phyloP scores from a whole-genome alignment of 1,140 invertebrate genomes.

The Pseudomyrmex dendroicus region DNA sequence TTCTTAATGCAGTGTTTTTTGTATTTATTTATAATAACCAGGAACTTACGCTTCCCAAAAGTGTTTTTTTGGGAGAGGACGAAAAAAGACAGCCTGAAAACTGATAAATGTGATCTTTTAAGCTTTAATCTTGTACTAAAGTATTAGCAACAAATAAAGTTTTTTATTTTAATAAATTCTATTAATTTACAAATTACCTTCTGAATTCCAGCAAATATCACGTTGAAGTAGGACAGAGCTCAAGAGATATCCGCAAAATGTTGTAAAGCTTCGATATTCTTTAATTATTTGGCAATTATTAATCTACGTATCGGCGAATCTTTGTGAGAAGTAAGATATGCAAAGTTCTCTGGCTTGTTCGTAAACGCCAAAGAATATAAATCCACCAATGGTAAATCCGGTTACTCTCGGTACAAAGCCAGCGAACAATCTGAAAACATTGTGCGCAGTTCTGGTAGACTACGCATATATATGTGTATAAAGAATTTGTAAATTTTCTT shows the following conservation, averaged over 20 bases:
- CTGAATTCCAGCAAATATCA: not conserved
- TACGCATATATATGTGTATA: not conserved
- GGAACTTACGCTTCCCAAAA: not conserved
- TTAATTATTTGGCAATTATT: conserved; percentile 25
- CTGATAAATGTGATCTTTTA: not conserved
- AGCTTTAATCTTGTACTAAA: not conserved
- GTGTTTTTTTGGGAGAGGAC: not conserved
- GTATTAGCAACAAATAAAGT: conserved; percentile 9
- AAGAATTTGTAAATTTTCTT: conserved; percentile 7
- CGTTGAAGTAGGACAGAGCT: not conserved
- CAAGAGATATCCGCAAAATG: conserved; percentile 16
- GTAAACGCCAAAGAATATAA: conserved; percentile 98
- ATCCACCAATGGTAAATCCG: conserved; percentile 96
- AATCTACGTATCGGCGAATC: not conserved
- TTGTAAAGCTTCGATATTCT: not conserved
- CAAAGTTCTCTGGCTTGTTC: conserved; percentile 86
- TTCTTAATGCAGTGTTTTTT: too few species aligned
- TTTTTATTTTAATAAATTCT: conserved; percentile 15
- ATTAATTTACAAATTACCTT: conserved; percentile 20
- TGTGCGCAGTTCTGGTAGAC: not conserved
- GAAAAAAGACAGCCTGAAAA: not conserved
- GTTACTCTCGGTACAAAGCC: conserved; percentile 93
- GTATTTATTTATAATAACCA: not conserved
- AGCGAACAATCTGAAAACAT: conserved; percentile 91
- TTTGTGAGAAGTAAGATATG: conserved; percentile 23